phyloP scores from a whole-genome alignment of 2,797 vertebrate genomes.

The Darevskia mixta region DNA sequence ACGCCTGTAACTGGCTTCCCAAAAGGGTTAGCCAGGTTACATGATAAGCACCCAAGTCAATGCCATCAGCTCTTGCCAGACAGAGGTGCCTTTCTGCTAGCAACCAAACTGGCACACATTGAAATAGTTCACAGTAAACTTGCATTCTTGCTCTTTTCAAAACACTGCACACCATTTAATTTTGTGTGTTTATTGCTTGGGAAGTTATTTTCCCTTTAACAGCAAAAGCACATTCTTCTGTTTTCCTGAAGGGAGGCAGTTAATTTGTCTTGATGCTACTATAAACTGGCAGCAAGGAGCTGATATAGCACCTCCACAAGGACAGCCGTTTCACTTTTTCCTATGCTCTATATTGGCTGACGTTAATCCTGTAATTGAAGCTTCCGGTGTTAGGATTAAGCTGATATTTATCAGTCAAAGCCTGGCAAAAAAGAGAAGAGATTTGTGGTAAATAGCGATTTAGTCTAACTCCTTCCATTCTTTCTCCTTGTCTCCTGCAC shows the following conservation, averaged over 20 bases:
- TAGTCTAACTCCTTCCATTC: constrained; percentile 43
- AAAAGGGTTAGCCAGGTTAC: neutral
- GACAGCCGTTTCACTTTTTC: constrained; percentile 48
- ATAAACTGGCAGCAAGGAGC: neutral
- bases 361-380: constrained; percentile 71
- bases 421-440: constrained; percentile 44
- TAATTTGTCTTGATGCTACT: constrained; percentile 44
- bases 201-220: neutral
- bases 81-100: neutral
- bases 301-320: constrained; percentile 16
- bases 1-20: neutral
- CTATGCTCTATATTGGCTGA: constrained; percentile 38
- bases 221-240: neutral
- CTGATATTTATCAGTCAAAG: constrained; percentile 66
- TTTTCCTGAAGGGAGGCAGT: constrained; percentile 8
- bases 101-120: neutral
- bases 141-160: neutral
- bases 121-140: neutral
- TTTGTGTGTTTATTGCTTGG: constrained; percentile 25
- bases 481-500: constrained; percentile 18
- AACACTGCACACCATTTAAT: constrained; percentile 1
- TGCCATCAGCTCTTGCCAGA: neutral
- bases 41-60: neutral
- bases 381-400: constrained; percentile 62
- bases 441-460: constrained; percentile 61